Percentiles rank a stretch among this genome's conserved stretches.
Evolutionary conservation across 2,797 vertebrate genomes (phyloP).

Genomic region (Macrochelys suwanniensis): DNA sequence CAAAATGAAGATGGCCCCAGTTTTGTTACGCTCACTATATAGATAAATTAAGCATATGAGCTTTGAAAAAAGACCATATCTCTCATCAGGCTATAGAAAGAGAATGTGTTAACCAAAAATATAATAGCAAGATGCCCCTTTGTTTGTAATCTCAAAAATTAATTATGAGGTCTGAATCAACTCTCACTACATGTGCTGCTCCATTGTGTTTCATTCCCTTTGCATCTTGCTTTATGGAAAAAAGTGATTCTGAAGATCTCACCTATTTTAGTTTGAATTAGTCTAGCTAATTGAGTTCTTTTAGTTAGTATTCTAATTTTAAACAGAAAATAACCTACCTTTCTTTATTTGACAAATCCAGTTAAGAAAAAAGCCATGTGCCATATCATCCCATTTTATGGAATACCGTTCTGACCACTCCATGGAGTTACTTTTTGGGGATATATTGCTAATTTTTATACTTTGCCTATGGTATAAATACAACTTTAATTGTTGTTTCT

Average conservation of each 20-base stretch:
- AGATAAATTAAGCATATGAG: neutral
- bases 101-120: neutral
- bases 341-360: neutral
- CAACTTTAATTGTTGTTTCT: neutral
- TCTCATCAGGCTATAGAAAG: neutral
- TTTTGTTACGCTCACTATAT: neutral
- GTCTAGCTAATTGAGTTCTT: fast-evolving
- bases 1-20: neutral
- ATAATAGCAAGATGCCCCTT: neutral
- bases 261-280: fast-evolving
- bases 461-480: neutral
- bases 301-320: fast-evolving
- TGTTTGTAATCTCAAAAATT: neutral
- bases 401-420: neutral
- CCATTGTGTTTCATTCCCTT: fast-evolving
- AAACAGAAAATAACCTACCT: fast-evolving
- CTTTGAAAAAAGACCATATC: fast-evolving
- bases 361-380: neutral
- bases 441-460: neutral
- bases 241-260: neutral
- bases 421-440: neutral
- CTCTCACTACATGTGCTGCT: neutral
- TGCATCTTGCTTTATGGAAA: neutral
- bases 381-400: neutral
- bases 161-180: fast-evolving